Percentiles rank a stretch among this genome's conserved stretches.
Conservation (phyloP, 2,113 vertebrate species). For the Fukomys damarensis region DNA sequence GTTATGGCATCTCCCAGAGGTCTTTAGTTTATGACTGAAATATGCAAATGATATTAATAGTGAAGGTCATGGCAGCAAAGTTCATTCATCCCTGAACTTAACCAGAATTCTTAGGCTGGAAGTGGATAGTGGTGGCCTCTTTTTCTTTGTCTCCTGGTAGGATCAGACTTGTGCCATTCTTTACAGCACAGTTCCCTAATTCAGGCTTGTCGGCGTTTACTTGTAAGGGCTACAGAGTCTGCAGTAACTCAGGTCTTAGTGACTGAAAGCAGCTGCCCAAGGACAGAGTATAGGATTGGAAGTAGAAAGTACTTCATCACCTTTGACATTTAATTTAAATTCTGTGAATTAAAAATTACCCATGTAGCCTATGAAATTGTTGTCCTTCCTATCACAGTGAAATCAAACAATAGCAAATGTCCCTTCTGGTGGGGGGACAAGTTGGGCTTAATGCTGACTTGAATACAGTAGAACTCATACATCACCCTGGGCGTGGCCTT, state of each 20-base stretch:
- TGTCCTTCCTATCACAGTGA: not conserved
- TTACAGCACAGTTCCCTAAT: not conserved
- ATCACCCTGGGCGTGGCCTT: not conserved
- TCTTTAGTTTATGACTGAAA: not conserved
- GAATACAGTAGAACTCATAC: not conserved
- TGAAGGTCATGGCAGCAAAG: not conserved
- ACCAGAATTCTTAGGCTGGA: not conserved
- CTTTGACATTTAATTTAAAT: slow-evolving; percentile 68
- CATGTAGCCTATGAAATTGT: not conserved
- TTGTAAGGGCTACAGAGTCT: not conserved
- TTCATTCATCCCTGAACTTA: not conserved
- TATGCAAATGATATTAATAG: not conserved
- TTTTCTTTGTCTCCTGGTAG: not conserved
- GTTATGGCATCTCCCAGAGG: not conserved
- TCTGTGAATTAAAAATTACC: slow-evolving; percentile 47
- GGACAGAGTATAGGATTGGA: not conserved
- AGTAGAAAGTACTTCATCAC: slow-evolving; percentile 54
- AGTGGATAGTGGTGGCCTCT: not conserved
- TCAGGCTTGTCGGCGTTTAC: not conserved
- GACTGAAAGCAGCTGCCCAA: not conserved
- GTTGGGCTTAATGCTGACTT: slow-evolving; percentile 1
- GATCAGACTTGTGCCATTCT: not conserved
- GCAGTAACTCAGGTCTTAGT: not conserved
- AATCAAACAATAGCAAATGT: not conserved
- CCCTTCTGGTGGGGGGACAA: not conserved